These are phyloP conservation scores for Ivindomyrus marchei DNA, from an alignment of 2,113 vertebrate species.

Conservation along the genomic window DNA sequence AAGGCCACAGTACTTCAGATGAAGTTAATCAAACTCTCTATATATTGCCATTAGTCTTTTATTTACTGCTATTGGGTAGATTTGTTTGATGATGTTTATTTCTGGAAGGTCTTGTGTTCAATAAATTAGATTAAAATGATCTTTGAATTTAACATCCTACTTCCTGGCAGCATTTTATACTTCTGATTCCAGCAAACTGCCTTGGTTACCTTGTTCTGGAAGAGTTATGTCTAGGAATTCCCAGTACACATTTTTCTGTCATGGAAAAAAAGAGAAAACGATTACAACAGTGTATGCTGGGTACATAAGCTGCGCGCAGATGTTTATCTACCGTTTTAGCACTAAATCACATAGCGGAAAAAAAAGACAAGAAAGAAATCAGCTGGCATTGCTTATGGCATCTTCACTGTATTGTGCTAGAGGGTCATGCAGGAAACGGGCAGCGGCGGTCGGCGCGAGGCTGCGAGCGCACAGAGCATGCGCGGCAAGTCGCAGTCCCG, in stretches of 20 bases:
- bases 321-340: not conserved
- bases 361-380: not conserved
- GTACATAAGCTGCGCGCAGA: not conserved
- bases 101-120: not conserved
- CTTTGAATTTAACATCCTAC: not conserved
- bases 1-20: not conserved
- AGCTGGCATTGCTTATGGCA: not conserved
- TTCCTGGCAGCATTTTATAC: not conserved
- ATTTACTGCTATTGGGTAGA: not conserved
- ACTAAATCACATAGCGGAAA: not conserved
- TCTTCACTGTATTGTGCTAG: not conserved
- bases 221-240: not conserved
- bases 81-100: not conserved
- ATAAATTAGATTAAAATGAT: not conserved
- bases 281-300: not conserved
- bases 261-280: not conserved
- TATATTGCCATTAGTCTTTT: not conserved
- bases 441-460: not conserved
- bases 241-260: not conserved
- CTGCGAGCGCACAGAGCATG: not conserved
- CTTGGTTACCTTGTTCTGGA: not conserved
- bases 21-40: not conserved
- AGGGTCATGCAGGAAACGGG: not conserved
- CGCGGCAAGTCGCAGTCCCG: not conserved
- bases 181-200: not conserved